These are phyloP conservation scores for Polymixis lichenea DNA, from an alignment of 2,888 invertebrate species.

Conservation along the genomic window DNA sequence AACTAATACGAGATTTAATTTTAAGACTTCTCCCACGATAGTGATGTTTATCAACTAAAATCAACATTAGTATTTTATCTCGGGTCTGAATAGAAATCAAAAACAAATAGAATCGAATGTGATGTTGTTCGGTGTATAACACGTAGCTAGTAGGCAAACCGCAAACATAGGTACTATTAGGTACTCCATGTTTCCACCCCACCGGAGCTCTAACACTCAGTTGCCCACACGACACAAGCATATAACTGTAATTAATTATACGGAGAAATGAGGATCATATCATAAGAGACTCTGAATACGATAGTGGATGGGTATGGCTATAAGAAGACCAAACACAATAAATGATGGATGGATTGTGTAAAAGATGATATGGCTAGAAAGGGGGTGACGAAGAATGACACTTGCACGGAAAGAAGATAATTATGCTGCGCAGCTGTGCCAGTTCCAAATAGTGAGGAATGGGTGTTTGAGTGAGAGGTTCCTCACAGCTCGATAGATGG, in stretches of 20 bases:
- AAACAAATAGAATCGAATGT: conserved; percentile 5
- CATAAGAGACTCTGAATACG: too few relatives aligned
- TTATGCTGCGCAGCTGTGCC: not conserved
- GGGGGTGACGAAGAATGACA: not conserved
- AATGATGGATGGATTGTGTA: not conserved
- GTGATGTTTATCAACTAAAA: conserved; percentile 9
- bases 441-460: too few relatives aligned
- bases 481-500: too few relatives aligned
- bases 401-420: not conserved
- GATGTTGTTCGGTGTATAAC: conserved; percentile 1
- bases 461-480: not conserved
- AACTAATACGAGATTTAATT: conserved; percentile 12
- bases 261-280: not conserved
- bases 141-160: not conserved
- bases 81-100: not conserved
- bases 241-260: not conserved
- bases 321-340: not conserved
- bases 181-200: too few relatives aligned
- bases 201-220: not conserved
- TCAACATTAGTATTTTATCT: conserved; percentile 18
- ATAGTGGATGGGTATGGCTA: not conserved
- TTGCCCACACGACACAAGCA: too few relatives aligned
- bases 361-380: not conserved
- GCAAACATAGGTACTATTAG: not conserved
- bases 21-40: not conserved